Evolutionary conservation across 2,113 vertebrate species (phyloP), one percentile per base, ranked within the genome.

Genomic region (Herpetotheres cachinnans): DNA sequence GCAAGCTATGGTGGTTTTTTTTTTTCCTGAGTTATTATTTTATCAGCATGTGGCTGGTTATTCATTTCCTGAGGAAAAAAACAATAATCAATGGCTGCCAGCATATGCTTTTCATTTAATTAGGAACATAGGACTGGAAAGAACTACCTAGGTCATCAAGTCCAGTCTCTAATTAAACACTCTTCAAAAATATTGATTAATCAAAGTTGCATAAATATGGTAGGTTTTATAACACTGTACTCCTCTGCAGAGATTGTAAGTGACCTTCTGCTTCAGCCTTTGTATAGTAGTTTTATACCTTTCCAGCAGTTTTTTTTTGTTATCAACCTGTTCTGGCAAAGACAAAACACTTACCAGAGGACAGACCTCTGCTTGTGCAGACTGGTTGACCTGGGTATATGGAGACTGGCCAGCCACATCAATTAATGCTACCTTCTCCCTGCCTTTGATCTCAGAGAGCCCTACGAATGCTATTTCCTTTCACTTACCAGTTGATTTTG

Each of bases 51-150:
- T 67, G 94, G 83, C 86, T 91, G 65, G 83, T 89, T 89, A 90
- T 95, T 86, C 86, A 96, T 95, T 95, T 97, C 96, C 95, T 91
- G 76, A 93, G 77, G 77, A 90, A 97, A 73, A 90, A 95, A 94
- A 30, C 77, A 90, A 97, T 90, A 95, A 95, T 95, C 97, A 72
- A 93, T 92, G 91, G 29, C 81, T 89, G 86, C 66, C 84, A 93
- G 50, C 71, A 36, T 56, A 86, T 49, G 83, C 69, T 95, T 94
- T 92, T 93, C 61, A 91, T 91, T 95, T 95, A 93, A 94, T 91
- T 90, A 84, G 86, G 56, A 74, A 83, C 25, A 89, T 0, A 92
- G 72, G 56, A 61, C 87, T 91, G 56, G 44, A 79, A 95, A 82
- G 73, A 91, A 87, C 16, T 61, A 76, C 73, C 46, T 82, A 52